Base-by-base conservation (phyloP, 2,113 vertebrate genomes). In the Chaetodon trifascialis region DNA sequence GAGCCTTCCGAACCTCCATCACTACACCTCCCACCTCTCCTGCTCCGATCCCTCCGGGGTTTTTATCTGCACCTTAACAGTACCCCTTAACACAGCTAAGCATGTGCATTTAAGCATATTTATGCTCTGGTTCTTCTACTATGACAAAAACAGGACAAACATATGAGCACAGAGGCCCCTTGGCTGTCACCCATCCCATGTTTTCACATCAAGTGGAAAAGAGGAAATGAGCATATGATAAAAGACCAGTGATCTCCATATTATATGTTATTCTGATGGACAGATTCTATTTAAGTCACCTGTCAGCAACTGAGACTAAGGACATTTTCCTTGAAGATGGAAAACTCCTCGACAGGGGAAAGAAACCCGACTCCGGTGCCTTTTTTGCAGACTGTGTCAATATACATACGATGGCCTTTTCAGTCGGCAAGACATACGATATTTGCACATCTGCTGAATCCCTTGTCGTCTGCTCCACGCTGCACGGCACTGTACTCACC, bases 371-470 rank as follows among this genome's bases (percentile, higher is more conserved):
- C 85, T 71, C 89, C 42, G 81, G 79, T 80, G 86, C 86, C 89
- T 78, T 90, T 89, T 88, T 85, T 67, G 86, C 88, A 87, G 86
- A 87, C 93, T 91, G 88, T 90, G 91, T 92, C 89, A 92, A 91
- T 88, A 93, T 79, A 88, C 91, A 88, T 7, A 80, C 55, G 75
- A 92, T 88, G 82, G 80, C 84, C 87, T 91, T 92, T 92, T 88
- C 88, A 93, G 91, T 87, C 84, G 83, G 78, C 54, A 89, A 82
- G 93, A 94, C 91, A 95, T 79, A 77, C 12, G 91, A 95, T 95
- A 92, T 89, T 77, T 76, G 88, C 89, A 94, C 95, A 94, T 95
- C 94, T 94, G 93, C 85, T 94, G 84, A 92, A 94, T 86, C 91
- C 87, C 92, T 95, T 93, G 84, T 86, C 83, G 71, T 82, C 36